These are phyloP conservation scores for Etheostoma cragini DNA, from an alignment of 2,113 vertebrate genomes.

Conservation along the genomic window DNA sequence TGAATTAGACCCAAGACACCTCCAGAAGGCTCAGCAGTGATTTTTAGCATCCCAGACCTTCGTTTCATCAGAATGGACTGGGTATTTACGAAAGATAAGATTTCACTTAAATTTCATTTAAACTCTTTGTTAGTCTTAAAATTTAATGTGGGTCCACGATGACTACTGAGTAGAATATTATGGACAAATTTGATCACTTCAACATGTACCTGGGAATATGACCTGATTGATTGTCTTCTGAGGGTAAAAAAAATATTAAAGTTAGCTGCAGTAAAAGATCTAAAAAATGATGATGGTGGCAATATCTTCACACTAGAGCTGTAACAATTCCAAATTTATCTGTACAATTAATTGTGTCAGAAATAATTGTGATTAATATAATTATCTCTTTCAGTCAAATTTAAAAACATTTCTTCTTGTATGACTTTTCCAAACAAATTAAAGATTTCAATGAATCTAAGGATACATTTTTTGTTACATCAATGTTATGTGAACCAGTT, in stretches of 20 bases:
- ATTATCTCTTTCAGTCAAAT: too few relatives aligned
- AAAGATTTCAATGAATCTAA: neutral
- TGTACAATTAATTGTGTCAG: too few relatives aligned
- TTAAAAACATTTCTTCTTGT: too few relatives aligned
- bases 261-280: neutral
- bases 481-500: too few relatives aligned
- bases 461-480: too few relatives aligned
- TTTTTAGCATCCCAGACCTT: slow-evolving; percentile 35
- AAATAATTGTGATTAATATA: too few relatives aligned
- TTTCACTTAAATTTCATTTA: slow-evolving; percentile 28
- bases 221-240: slow-evolving; percentile 1
- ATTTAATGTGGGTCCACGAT: slow-evolving; percentile 5
- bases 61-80: slow-evolving; percentile 36
- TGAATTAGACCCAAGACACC: slow-evolving; percentile 62
- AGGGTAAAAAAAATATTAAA: neutral
- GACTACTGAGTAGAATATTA: slow-evolving; percentile 37
- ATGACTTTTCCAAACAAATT: too few relatives aligned
- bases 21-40: slow-evolving; percentile 40
- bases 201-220: slow-evolving; percentile 19
- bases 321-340: too few relatives aligned
- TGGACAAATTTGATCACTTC: slow-evolving; percentile 3
- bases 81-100: slow-evolving; percentile 56
- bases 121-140: slow-evolving; percentile 28
- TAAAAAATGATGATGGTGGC: neutral
- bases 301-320: neutral